A percentile compares a stretch with the other conserved stretches of the same genome.
phyloP scores from a whole-genome alignment of 2,113 vertebrate genomes.

The Athene cunicularia region DNA sequence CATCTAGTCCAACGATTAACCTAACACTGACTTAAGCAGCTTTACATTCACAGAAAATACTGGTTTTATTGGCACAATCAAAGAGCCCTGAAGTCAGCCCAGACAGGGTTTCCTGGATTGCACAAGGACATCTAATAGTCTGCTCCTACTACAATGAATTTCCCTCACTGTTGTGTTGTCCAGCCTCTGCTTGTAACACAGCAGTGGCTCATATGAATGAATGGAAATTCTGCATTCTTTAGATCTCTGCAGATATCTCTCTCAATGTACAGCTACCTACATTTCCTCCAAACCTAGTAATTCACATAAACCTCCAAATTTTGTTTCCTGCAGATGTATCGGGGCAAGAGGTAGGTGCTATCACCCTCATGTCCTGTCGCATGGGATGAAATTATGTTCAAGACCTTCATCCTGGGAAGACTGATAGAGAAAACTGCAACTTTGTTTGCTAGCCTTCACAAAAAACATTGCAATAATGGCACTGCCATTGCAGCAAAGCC shows the following conservation, averaged over 20 bases:
- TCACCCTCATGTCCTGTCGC: background rate
- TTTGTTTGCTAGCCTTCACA: background rate
- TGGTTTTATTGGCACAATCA: background rate
- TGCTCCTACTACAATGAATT: background rate
- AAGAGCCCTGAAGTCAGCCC: background rate
- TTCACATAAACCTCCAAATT: background rate
- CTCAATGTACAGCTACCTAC: background rate
- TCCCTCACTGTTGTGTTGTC: background rate
- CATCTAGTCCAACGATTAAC: too few species aligned
- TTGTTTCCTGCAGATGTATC: background rate
- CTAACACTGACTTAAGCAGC: background rate
- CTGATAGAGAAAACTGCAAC: background rate
- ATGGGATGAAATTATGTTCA: background rate
- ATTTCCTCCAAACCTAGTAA: background rate
- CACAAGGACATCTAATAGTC: background rate
- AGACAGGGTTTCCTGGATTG: background rate
- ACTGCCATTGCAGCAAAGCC: fast-evolving
- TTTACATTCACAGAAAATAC: background rate
- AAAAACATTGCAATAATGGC: background rate
- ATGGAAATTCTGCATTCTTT: background rate
- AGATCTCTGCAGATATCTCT: background rate
- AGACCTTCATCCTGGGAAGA: background rate
- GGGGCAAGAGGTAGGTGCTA: background rate
- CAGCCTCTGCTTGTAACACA: background rate
- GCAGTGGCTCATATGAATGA: background rate